Conservation (phyloP, 2,113 vertebrate genomes). For the Epinephelus cyanopodus region DNA sequence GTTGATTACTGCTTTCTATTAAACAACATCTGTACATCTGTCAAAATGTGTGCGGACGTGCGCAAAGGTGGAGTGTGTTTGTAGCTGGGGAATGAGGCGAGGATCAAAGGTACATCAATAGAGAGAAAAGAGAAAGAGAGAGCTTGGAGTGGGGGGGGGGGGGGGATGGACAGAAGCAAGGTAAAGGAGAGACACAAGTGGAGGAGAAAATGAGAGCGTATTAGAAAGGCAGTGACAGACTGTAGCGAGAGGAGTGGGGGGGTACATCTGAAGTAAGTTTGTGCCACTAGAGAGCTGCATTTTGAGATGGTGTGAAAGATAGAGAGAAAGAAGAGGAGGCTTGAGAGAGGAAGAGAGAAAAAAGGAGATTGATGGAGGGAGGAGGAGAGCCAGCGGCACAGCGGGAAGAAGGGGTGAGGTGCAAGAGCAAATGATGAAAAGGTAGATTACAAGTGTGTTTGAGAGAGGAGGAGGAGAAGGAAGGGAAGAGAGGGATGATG, state of each 20-base stretch:
- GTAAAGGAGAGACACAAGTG: constrained; percentile 55
- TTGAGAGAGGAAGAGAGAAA: constrained; percentile 50
- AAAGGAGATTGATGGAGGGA: constrained; percentile 51
- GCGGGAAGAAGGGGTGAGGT: constrained; percentile 42
- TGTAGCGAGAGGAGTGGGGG: background rate
- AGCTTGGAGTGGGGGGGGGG: background rate
- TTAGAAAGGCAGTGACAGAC: constrained; percentile 50
- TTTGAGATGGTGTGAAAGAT: constrained; percentile 66
- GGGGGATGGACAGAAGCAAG: constrained; percentile 53
- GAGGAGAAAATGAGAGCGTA: constrained; percentile 56
- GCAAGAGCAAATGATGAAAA: constrained; percentile 66
- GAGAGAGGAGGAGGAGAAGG: constrained; percentile 35
- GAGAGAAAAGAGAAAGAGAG: constrained; percentile 24
- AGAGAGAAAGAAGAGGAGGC: constrained; percentile 44
- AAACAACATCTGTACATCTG: constrained; percentile 56
- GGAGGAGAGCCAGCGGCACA: constrained; percentile 33
- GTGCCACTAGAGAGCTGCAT: constrained; percentile 57
- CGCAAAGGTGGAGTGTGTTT: constrained; percentile 45
- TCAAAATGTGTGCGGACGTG: constrained; percentile 43
- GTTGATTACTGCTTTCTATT: constrained; percentile 72
- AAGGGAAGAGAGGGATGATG: constrained; percentile 35
- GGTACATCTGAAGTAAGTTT: constrained; percentile 57
- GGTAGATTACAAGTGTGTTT: constrained; percentile 51
- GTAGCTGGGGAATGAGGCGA: constrained; percentile 35
- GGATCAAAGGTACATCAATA: constrained; percentile 71